Evolutionary conservation across 2,113 vertebrate species (phyloP).

Genomic region (Columba livia): DNA sequence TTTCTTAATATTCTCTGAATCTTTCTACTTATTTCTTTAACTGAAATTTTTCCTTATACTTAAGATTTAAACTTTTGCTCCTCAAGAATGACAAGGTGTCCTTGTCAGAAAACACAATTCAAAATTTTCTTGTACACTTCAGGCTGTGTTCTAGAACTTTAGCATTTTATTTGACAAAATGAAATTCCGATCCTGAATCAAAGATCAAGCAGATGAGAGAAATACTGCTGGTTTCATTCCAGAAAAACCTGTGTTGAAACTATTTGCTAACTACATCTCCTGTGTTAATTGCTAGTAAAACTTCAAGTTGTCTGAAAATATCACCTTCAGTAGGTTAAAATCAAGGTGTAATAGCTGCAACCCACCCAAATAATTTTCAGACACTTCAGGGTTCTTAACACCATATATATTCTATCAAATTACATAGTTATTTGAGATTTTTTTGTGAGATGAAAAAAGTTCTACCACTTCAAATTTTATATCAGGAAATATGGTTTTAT

Average conservation of each 20-base stretch:
- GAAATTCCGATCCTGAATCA: not conserved
- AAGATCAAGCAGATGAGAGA: not conserved
- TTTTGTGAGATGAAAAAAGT: not conserved
- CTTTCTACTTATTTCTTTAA: not conserved
- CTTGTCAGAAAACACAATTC: not conserved
- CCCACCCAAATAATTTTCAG: not conserved
- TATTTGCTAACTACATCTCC: not conserved
- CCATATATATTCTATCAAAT: not conserved
- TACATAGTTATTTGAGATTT: not conserved
- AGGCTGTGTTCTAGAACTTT: not conserved
- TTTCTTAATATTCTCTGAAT: not conserved
- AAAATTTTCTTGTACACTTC: not conserved
- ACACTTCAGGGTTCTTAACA: not conserved
- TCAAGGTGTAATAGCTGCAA: not conserved
- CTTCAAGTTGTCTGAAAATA: not conserved
- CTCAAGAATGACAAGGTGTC: not conserved
- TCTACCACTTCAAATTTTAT: not conserved
- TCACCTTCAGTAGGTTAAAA: not conserved
- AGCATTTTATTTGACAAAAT: not conserved
- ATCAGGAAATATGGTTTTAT: not conserved
- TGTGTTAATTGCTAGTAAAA: not conserved
- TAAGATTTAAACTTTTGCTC: not conserved
- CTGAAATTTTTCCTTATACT: not conserved
- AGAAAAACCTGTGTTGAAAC: not conserved
- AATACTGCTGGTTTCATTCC: not conserved